Evolutionary conservation across 1,140 invertebrate genomes (phyloP).

Genomic region (Eufriesea mexicana): DNA sequence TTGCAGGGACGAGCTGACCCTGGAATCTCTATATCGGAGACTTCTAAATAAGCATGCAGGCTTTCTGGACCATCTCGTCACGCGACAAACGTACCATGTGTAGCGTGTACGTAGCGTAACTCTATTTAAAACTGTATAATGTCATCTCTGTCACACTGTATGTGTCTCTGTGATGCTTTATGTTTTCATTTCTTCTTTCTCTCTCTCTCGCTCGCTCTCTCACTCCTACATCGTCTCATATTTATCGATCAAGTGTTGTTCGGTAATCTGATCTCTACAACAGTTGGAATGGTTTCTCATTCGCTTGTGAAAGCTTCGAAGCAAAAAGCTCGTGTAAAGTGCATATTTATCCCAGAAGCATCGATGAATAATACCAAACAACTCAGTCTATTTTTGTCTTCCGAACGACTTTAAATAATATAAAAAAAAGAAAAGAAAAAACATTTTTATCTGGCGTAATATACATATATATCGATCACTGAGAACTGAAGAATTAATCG

Average conservation of each 20-base stretch:
- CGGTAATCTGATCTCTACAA: constrained; percentile 49
- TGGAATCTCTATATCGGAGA: constrained; percentile 25
- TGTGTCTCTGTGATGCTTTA: constrained; percentile 66
- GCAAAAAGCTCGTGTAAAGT: constrained; percentile 38
- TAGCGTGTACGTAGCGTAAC: constrained; percentile 65
- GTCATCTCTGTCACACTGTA: constrained; percentile 58
- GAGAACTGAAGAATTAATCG: constrained; percentile 43
- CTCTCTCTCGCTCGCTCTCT: constrained; percentile 19
- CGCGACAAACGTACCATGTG: constrained; percentile 63
- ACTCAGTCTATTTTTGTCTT: constrained; percentile 52
- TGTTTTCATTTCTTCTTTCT: constrained; percentile 47
- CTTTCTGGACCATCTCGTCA: constrained; percentile 69
- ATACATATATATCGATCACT: constrained; percentile 14
- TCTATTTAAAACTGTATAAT: constrained; percentile 70
- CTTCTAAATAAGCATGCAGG: constrained; percentile 24
- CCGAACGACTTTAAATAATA: constrained; percentile 45
- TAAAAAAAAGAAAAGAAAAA: constrained; percentile 15
- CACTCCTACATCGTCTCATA: constrained; percentile 33
- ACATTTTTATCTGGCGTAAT: constrained; percentile 31
- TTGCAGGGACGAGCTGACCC: constrained; percentile 70
- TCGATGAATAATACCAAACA: constrained; percentile 53
- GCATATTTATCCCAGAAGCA: constrained; percentile 35
- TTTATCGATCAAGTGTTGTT: constrained; percentile 50
- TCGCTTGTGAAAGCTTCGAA: constrained; percentile 45
- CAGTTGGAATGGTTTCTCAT: constrained; percentile 73